phyloP scores from a whole-genome alignment of 2,113 vertebrate species.

The Alosa alosa region DNA sequence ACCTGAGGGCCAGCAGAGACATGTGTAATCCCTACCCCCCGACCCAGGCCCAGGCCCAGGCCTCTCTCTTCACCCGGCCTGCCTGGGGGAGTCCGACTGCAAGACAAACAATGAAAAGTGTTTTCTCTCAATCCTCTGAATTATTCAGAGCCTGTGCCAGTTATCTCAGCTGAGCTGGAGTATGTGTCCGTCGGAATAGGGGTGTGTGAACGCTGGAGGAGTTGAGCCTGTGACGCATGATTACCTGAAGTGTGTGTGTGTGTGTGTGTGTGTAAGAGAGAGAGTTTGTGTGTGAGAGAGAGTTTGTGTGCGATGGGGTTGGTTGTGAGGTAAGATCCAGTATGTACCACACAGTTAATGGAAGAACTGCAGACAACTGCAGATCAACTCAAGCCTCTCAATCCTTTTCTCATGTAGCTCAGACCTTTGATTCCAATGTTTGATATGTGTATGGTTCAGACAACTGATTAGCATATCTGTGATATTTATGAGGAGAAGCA shows the following conservation, averaged over 20 bases:
- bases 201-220: not conserved
- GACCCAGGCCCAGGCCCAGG: constrained; percentile 16
- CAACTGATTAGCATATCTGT: not conserved
- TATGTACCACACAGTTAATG: not conserved
- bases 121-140: constrained; percentile 39
- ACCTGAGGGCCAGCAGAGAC: not conserved
- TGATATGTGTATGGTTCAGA: not conserved
- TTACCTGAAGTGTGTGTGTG: not conserved
- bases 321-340: not conserved
- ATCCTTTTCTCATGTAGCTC: not conserved
- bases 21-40: not conserved
- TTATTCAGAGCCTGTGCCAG: constrained; percentile 52
- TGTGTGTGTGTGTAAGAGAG: too few species aligned
- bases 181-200: constrained; percentile 32
- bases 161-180: constrained; percentile 45
- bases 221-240: not conserved
- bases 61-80: not conserved
- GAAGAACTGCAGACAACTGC: not conserved
- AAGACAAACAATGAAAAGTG: constrained; percentile 39
- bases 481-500: not conserved
- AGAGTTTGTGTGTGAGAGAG: not conserved
- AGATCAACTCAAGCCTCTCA: not conserved
- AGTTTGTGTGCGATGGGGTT: not conserved
- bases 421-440: not conserved
- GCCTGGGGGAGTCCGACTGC: constrained; percentile 19